Percentiles rank a stretch among this genome's conserved stretches.
Evolutionary conservation across 2,113 vertebrate genomes (phyloP).

Genomic region (Apeltes quadracus): DNA sequence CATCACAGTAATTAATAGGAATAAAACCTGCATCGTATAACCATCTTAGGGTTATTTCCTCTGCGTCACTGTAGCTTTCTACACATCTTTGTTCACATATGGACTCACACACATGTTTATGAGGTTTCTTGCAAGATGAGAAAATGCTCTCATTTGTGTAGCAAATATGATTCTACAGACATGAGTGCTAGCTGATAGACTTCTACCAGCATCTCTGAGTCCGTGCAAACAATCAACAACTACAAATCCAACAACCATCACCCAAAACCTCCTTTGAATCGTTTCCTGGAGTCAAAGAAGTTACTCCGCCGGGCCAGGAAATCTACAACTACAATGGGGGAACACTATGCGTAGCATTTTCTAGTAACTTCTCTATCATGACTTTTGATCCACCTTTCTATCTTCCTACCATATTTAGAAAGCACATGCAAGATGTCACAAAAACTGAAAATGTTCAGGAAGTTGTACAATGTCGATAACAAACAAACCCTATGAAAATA

Average conservation of each 20-base stretch:
- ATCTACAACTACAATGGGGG: not conserved
- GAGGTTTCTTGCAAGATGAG: not conserved
- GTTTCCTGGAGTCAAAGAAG: not conserved
- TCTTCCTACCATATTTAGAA: conserved; percentile 10
- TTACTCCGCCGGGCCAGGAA: not conserved
- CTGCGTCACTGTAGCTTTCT: conserved; percentile 15
- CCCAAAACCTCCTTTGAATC: not conserved
- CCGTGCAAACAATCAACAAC: not conserved
- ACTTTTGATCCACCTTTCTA: conserved; percentile 11
- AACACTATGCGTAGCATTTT: not conserved
- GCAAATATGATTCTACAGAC: not conserved
- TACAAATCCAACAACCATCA: not conserved
- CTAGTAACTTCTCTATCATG: not conserved
- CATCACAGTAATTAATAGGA: not conserved
- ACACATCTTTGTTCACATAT: conserved; percentile 17
- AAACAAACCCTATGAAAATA: conserved; percentile 47
- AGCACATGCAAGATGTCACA: conserved; percentile 13
- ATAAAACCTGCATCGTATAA: conserved; percentile 10
- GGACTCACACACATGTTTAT: not conserved
- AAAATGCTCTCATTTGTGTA: not conserved
- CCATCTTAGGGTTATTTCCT: not conserved
- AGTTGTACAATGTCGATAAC: conserved; percentile 55
- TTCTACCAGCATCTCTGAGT: not conserved
- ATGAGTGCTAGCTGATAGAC: conserved; percentile 1
- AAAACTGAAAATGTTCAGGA: conserved; percentile 41